Conservation (phyloP, 2,797 vertebrate genomes). For the Gymnodraco acuticeps region DNA sequence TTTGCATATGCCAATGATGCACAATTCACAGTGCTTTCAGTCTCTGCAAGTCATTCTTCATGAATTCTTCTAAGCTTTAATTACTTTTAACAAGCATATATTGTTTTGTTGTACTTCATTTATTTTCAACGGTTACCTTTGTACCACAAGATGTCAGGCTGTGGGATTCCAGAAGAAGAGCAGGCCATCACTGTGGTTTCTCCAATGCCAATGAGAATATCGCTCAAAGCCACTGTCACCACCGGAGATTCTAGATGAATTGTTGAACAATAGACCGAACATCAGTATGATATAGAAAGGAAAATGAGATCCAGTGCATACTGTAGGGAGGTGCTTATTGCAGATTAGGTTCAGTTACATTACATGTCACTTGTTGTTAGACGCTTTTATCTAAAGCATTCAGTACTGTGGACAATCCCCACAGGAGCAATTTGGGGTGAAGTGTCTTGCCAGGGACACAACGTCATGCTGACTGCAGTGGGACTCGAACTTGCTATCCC, state of each 20-base stretch:
- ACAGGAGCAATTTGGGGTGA: no score
- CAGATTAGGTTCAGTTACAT: not conserved
- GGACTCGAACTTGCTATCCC: no score
- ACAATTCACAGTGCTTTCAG: no score
- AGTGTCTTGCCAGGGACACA: no score
- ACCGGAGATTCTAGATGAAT: constrained; percentile 88
- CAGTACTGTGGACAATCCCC: no score
- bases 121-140: constrained; percentile 87
- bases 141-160: constrained; percentile 93
- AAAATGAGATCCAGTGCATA: not conserved
- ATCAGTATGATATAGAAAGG: not conserved
- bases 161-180: constrained; percentile 89
- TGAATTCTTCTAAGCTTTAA: not conserved
- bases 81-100: not conserved
- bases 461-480: no score
- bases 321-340: not conserved
- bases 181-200: constrained; percentile 92
- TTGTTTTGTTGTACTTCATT: not conserved
- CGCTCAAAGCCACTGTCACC: constrained; percentile 85
- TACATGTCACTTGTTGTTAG: not conserved
- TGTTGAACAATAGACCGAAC: not conserved
- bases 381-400: no score
- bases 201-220: constrained; percentile 91
- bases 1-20: no score
- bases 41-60: no score